Evolutionary conservation across 1,140 invertebrate species (phyloP).

Genomic region (Campoletis sonorensis): DNA sequence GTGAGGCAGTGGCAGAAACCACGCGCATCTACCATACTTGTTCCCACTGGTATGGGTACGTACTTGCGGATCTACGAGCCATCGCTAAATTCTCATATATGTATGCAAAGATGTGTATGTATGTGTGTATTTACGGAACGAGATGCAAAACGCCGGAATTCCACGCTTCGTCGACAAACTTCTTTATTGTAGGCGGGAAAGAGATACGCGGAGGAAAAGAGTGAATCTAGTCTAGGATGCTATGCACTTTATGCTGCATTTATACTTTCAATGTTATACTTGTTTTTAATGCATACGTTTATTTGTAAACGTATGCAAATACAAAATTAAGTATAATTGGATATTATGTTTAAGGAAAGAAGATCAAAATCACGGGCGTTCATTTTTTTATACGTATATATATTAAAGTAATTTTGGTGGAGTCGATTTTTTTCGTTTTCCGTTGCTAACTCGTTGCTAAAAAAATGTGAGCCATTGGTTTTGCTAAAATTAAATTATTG

Average conservation of each 20-base stretch:
- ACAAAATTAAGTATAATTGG: too few species aligned
- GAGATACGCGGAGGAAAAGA: background rate
- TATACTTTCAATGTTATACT: slow-evolving; percentile 7
- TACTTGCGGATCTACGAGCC: background rate
- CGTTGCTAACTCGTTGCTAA: too few species aligned
- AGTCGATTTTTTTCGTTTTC: too few species aligned
- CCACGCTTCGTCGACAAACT: slow-evolving; percentile 48
- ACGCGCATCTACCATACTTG: slow-evolving; percentile 28
- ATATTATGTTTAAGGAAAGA: background rate
- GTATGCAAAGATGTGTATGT: background rate
- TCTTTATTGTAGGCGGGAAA: slow-evolving; percentile 46
- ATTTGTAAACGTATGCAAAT: background rate
- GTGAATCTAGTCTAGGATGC: background rate
- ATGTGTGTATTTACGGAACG: slow-evolving; percentile 35
- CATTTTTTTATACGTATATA: too few species aligned
- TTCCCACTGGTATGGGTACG: background rate
- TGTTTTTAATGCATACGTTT: background rate
- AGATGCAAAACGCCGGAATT: slow-evolving; percentile 55
- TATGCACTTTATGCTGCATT: background rate
- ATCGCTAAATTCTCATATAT: slow-evolving; percentile 25
- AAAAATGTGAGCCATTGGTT: too few species aligned
- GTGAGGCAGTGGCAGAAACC: slow-evolving; percentile 27
- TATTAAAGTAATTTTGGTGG: too few species aligned
- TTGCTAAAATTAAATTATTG: background rate
- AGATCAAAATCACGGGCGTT: background rate